A percentile compares a stretch with the other conserved stretches of the same genome.
phyloP scores from a whole-genome alignment of 1,140 invertebrate genomes.

The Drosophila pectinifera region DNA sequence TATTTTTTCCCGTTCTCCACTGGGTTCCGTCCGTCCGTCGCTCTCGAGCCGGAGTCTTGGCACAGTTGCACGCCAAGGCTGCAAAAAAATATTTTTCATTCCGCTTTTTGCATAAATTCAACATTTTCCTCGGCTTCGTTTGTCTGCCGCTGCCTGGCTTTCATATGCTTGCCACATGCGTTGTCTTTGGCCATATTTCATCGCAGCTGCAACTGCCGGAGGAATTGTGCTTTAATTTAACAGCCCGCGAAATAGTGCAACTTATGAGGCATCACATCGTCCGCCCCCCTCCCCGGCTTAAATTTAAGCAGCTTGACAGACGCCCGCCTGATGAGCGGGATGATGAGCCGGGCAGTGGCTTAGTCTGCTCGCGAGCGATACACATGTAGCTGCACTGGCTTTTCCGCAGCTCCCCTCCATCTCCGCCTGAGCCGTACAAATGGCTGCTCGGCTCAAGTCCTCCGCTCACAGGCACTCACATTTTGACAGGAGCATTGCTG shows the following conservation, averaged over 20 bases:
- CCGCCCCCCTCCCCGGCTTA: conserved; percentile 16
- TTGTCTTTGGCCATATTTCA: conserved; percentile 72
- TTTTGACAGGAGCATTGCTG: conserved; percentile 65
- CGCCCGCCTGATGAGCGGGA: conserved; percentile 43
- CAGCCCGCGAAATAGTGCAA: conserved; percentile 73
- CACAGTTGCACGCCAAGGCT: conserved; percentile 78
- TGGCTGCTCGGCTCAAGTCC: conserved; percentile 49
- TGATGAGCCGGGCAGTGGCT: conserved; percentile 63
- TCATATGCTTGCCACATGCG: conserved; percentile 78
- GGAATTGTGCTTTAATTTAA: conserved; percentile 78
- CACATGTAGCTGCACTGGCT: conserved; percentile 52
- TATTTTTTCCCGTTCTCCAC: conserved; percentile 31
- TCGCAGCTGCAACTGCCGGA: conserved; percentile 47
- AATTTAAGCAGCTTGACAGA: conserved; percentile 78
- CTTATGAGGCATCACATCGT: conserved; percentile 11
- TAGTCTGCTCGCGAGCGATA: conserved; percentile 42
- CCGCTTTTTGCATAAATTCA: conserved; percentile 80
- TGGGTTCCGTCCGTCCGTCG: conserved; percentile 36
- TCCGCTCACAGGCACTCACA: conserved; percentile 38
- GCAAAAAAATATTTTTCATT: conserved; percentile 80
- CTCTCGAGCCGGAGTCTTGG: conserved; percentile 52
- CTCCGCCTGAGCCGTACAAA: conserved; percentile 55
- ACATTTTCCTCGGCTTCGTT: conserved; percentile 58
- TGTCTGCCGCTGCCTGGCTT: conserved; percentile 43
- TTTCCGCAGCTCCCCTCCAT: background rate